Evolutionary conservation across 1,140 invertebrate genomes (phyloP), one percentile per base, ranked within the genome.

Genomic region (Papilio polyxenes): DNA sequence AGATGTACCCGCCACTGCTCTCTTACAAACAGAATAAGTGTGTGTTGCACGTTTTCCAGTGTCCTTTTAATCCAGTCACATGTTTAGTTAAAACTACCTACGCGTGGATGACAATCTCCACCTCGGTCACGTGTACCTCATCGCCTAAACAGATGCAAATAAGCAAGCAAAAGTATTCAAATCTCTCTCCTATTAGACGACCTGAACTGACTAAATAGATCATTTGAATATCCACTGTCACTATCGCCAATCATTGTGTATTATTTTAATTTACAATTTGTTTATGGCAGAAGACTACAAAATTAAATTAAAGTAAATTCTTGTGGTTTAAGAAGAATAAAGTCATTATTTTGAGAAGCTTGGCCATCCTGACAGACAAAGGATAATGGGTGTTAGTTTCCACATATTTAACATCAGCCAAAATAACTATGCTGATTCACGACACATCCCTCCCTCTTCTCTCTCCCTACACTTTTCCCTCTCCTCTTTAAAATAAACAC

Each of bases 101-200:
- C 49, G 9, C 48, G 56, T 80, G 78, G 15, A 40, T 69, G 37
- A 37, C 59, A 13, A 40, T 44, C 40, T 23, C 13, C 44, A 56
- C 37, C 44, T 44, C 56, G n/a, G 17, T 80, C 78, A 80, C 56
- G 78, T 80, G 78, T 48, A 80, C 17, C 37, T 48, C 40, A 44
- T 49, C 40, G 78, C 78, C 59, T 31, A 9, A 49, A 80, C 44
- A 80, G 59, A 80, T 80, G 59, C 56, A 80, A 80, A 80, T 69
- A 49, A 69, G 48, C n/a, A 80, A 80, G 59, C 59, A 80, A 80
- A 80, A 80, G 78, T 80, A 80, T 80, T 80, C 78, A 80, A 80
- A 80, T 80, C 8, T 44, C 44, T 44, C 13, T 40, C 78, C 59
- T 69, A 80, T 65, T 37, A 48, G 17, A n/a, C 62, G 40, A 69